Conservation (phyloP, 2,113 vertebrate genomes). For the Silurus asotus region DNA sequence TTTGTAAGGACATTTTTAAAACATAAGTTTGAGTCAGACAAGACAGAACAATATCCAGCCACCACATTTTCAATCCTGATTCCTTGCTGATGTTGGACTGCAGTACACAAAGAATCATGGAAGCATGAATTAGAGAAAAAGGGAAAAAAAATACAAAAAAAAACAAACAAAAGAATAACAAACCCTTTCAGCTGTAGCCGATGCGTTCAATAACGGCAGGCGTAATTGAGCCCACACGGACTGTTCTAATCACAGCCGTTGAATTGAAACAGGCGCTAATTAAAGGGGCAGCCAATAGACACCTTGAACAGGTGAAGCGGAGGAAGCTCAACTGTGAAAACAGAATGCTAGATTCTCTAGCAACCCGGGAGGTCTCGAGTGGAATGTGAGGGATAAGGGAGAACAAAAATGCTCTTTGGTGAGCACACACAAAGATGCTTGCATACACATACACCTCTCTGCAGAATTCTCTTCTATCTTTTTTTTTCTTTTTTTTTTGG, state of each 20-base stretch:
- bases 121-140: constrained; percentile 26
- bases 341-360: constrained; percentile 38
- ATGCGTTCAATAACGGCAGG: constrained; percentile 38
- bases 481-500: constrained; percentile 59
- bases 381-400: constrained; percentile 13
- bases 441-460: constrained; percentile 22
- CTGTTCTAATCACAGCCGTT: constrained; percentile 21
- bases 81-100: neutral
- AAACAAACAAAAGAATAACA: constrained; percentile 19
- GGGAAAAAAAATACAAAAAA: no score
- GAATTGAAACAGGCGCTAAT: constrained; percentile 39
- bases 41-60: neutral
- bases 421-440: constrained; percentile 19
- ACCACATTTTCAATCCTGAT: neutral
- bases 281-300: constrained; percentile 39
- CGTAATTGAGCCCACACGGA: constrained; percentile 36
- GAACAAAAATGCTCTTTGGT: constrained; percentile 36
- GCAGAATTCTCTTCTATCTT: constrained; percentile 47
- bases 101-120: neutral
- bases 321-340: constrained; percentile 41
- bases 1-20: neutral
- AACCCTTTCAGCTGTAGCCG: constrained; percentile 36
- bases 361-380: constrained; percentile 37
- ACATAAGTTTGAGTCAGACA: neutral
- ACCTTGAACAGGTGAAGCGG: constrained; percentile 42